Evolutionary conservation across 1,140 invertebrate genomes (phyloP), one percentile per base, ranked within the genome.

Genomic region (Megalopta genalis): DNA sequence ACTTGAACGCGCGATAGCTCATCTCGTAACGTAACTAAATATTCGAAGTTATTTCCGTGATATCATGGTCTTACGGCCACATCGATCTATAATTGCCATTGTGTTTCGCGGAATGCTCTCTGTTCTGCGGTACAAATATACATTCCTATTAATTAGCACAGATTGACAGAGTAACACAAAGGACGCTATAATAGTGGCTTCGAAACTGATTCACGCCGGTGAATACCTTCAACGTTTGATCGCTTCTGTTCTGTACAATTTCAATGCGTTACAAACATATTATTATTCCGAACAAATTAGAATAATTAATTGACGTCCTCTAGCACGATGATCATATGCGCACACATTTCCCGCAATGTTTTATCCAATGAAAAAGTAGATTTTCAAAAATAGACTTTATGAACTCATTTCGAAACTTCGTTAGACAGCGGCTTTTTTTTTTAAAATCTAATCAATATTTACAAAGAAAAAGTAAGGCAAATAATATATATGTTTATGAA

Each of bases 61-160:
- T 57, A 57, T 57, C 21, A 7, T n/a, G 42, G 18, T 57, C 18
- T n/a, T n/a, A 21, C n/a, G n/a, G 54, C 2, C 8, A 57, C 54
- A 9, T 57, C 21, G 54, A 57, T n/a, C 54, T n/a, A 21, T n/a
- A n/a, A 57, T n/a, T 57, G 54, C 54, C 1, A 57, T n/a, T 21
- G 21, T n/a, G 54, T 57, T 57, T 9, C 54, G 54, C 7, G 54
- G 54, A n/a, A 0, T 57, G 21, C 54, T 21, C 54, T 62, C 59
- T 27, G 21, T 62, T 27, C 25, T 27, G 1, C 12, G 2, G 4
- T 6, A 21, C 63, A 37, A 65, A 37, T 64, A 64, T 39, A 64
- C 37, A 23, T 21, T 42, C 6, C 63, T 23, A 42, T 65, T 65
- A 65, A 65, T 65, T 65, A 65, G 63, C 63, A 23, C 37, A 23